These are phyloP conservation scores for Stomatorhinus ivindoensis DNA, from an alignment of 2,113 vertebrate species.

Conservation along the genomic window DNA sequence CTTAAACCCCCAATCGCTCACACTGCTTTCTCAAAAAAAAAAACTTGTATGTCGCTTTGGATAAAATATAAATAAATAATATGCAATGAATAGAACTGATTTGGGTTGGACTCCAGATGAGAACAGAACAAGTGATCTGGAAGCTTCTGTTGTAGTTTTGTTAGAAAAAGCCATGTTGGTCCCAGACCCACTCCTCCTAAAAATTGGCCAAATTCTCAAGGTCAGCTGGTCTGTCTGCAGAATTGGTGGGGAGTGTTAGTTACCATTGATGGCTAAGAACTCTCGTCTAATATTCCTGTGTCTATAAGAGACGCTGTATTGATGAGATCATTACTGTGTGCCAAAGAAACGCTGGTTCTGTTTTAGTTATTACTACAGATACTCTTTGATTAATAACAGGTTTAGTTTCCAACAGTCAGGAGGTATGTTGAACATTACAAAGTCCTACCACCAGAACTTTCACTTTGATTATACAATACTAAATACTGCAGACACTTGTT, in stretches of 20 bases:
- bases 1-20: neutral
- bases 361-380: neutral
- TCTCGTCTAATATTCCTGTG: no score
- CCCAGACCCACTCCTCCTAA: neutral
- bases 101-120: neutral
- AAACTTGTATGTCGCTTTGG: neutral
- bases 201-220: neutral
- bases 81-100: neutral
- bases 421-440: neutral
- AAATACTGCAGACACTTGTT: neutral
- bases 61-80: neutral
- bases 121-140: neutral
- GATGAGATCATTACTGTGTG: neutral
- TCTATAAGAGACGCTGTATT: neutral
- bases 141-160: neutral
- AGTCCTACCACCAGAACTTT: neutral
- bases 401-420: neutral
- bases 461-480: neutral
- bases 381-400: neutral
- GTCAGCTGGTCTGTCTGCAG: neutral
- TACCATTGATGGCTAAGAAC: neutral
- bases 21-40: neutral
- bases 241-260: neutral
- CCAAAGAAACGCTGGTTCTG: neutral
- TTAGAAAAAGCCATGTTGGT: neutral